A percentile compares a stretch with the other conserved stretches of the same genome.
Conservation (phyloP, 30 jellyfish, hydroid and myxozoan genomes). For the Aurelia aurita region DNA sequence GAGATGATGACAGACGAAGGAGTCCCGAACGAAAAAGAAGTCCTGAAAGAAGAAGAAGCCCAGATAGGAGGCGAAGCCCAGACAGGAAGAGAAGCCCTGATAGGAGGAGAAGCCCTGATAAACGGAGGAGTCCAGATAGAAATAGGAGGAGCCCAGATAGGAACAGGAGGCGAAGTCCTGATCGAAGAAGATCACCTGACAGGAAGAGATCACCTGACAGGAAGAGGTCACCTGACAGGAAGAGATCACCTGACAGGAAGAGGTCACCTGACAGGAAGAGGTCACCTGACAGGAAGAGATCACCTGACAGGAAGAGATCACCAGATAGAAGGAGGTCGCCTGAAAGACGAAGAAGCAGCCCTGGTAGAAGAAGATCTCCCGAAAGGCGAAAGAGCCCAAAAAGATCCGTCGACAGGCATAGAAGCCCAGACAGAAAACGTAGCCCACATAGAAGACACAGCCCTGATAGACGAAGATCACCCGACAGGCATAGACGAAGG, state of each 20-base stretch:
- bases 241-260: slow-evolving; percentile 47
- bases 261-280: slow-evolving; percentile 47
- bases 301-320: slow-evolving; percentile 48
- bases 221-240: slow-evolving; percentile 32
- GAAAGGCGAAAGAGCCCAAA: slow-evolving; percentile 60
- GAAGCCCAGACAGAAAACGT: slow-evolving; percentile 52
- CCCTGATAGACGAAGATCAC: slow-evolving; percentile 54
- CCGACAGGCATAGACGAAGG: slow-evolving; percentile 53
- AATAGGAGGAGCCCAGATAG: slow-evolving; percentile 72
- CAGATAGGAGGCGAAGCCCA: slow-evolving; percentile 14
- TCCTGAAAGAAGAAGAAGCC: neutral
- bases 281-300: slow-evolving; percentile 49
- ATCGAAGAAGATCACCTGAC: slow-evolving; percentile 50
- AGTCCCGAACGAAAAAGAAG: slow-evolving; percentile 37
- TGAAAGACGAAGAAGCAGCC: slow-evolving; percentile 58
- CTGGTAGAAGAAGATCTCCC: slow-evolving; percentile 50
- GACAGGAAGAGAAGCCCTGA: slow-evolving; percentile 49
- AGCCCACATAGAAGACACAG: slow-evolving; percentile 34
- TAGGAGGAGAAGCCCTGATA: slow-evolving; percentile 46
- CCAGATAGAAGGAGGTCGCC: slow-evolving; percentile 34
- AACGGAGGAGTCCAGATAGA: slow-evolving; percentile 62
- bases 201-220: slow-evolving; percentile 54
- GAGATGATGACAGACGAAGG: slow-evolving; percentile 18
- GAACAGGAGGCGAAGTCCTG: slow-evolving; percentile 63
- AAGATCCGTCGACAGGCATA: slow-evolving; percentile 22